These are phyloP conservation scores for Mola mola DNA, from an alignment of 2,113 vertebrate species.

Conservation along the genomic window DNA sequence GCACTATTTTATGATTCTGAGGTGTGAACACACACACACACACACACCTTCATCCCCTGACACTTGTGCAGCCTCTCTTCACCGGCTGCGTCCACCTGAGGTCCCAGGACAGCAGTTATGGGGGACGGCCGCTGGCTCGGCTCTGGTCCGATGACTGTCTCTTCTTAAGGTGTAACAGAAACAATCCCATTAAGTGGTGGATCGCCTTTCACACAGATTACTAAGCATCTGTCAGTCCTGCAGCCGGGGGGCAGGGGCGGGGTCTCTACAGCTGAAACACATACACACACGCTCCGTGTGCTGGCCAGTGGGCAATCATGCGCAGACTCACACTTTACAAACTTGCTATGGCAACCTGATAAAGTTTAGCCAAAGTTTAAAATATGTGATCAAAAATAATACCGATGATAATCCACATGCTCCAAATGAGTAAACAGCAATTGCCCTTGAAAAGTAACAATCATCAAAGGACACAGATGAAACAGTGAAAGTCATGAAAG, in stretches of 20 bases:
- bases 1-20: constrained; percentile 63
- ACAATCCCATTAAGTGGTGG: constrained; percentile 81
- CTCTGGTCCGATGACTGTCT: constrained; percentile 66
- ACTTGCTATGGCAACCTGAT: no score
- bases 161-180: constrained; percentile 82
- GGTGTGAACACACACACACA: constrained; percentile 62
- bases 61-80: constrained; percentile 38
- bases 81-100: constrained; percentile 74
- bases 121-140: constrained; percentile 64
- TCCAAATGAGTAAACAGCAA: no score
- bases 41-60: not conserved
- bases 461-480: no score
- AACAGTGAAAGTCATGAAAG: no score
- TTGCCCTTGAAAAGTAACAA: no score
- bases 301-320: constrained; percentile 8
- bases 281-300: constrained; percentile 7
- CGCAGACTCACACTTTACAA: no score
- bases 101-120: constrained; percentile 77
- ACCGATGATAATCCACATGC: no score
- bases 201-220: constrained; percentile 83
- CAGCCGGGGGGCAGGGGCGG: constrained; percentile 67
- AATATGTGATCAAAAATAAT: no score
- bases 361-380: no score
- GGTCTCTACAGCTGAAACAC: constrained; percentile 54
- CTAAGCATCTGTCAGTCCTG: constrained; percentile 80